phyloP scores from a whole-genome alignment of 2,888 invertebrate genomes.

The Campaea margaritaria region DNA sequence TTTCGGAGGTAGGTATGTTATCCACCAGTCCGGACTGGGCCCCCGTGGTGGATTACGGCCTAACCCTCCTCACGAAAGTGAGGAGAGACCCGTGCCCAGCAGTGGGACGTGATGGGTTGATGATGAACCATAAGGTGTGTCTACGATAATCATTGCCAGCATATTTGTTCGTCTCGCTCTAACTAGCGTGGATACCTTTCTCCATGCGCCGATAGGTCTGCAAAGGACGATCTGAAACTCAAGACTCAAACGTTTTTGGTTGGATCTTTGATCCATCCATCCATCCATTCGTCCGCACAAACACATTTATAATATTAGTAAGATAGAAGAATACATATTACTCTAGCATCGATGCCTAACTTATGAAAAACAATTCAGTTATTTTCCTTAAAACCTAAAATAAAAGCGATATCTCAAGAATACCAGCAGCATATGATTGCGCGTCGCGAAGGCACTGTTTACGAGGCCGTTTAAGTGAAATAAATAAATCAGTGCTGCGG shows the following conservation, averaged over 20 bases:
- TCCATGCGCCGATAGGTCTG: conserved; percentile 73
- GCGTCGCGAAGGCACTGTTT: conserved; percentile 53
- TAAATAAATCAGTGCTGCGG: conserved; percentile 71
- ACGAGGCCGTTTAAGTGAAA: conserved; percentile 75
- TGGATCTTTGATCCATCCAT: too few species aligned
- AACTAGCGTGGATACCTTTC: conserved; percentile 49
- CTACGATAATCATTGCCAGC: not conserved
- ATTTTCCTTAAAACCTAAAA: conserved; percentile 6
- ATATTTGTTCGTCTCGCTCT: conserved; percentile 44
- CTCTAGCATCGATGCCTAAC: not conserved
- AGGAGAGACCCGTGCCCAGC: too few species aligned
- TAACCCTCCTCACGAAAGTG: too few species aligned
- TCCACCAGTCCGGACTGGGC: too few species aligned
- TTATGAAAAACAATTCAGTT: not conserved
- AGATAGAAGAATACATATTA: too few species aligned
- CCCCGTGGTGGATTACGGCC: too few species aligned
- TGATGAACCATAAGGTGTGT: too few species aligned
- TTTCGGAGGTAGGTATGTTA: too few species aligned
- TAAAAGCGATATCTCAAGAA: conserved; percentile 13
- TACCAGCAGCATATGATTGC: conserved; percentile 33
- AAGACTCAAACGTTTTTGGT: not conserved
- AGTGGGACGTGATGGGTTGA: too few species aligned
- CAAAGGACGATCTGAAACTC: conserved; percentile 41
- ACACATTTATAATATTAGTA: too few species aligned
- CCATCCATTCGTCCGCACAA: too few species aligned